Conservation (phyloP, 2,113 vertebrate genomes). For the Myiopsitta monachus region DNA sequence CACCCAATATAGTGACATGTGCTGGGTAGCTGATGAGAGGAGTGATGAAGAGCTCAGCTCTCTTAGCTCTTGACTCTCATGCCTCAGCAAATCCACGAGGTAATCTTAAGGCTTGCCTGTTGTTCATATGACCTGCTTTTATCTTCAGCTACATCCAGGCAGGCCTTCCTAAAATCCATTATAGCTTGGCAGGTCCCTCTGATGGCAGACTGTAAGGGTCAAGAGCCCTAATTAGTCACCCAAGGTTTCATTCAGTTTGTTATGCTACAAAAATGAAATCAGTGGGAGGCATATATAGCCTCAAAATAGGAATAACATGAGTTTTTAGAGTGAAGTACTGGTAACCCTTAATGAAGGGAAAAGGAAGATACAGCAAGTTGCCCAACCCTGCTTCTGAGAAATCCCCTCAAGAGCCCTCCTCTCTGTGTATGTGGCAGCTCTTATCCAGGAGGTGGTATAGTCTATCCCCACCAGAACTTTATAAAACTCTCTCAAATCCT, state of each 20-base stretch:
- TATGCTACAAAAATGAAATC: not conserved
- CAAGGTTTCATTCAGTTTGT: not conserved
- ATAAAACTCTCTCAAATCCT: not conserved
- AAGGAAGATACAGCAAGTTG: not conserved
- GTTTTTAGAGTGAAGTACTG: not conserved
- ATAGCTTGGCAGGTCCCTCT: not conserved
- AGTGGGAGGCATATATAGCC: not conserved
- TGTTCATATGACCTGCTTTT: not conserved
- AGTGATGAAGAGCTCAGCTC: not conserved
- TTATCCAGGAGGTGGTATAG: not conserved
- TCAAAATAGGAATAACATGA: not conserved
- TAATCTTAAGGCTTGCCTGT: not conserved
- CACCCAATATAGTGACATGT: rapidly evolving
- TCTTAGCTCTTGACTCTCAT: not conserved
- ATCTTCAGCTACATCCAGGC: not conserved
- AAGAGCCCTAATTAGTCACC: not conserved
- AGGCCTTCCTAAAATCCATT: not conserved
- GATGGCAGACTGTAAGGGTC: not conserved
- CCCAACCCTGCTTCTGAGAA: not conserved
- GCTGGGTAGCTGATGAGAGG: not conserved
- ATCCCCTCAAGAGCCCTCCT: rapidly evolving
- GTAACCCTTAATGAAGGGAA: not conserved
- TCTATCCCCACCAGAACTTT: not conserved
- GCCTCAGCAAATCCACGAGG: not conserved
- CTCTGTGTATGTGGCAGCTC: not conserved